Evolutionary conservation across 2,797 vertebrate genomes (phyloP).

Genomic region (Anas georgica): DNA sequence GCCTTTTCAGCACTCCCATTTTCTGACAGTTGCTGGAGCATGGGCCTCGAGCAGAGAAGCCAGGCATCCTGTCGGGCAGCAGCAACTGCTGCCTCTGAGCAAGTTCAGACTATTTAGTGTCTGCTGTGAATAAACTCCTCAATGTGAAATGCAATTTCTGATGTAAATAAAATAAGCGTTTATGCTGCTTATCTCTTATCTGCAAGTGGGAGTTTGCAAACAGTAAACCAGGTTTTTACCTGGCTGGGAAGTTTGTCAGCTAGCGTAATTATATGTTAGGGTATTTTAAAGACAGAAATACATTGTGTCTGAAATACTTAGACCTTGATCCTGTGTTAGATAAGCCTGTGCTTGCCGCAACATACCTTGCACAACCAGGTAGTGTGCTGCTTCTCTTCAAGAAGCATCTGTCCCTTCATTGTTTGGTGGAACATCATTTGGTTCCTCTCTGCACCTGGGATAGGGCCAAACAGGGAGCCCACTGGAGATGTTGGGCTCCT

Average conservation of each 20-base stretch:
- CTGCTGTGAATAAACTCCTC: constrained; percentile 47
- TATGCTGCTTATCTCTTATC: constrained; percentile 53
- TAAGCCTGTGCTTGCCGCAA: constrained; percentile 45
- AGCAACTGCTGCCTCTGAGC: constrained; percentile 1
- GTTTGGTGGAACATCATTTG: constrained; percentile 10
- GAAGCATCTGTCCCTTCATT: constrained; percentile 11
- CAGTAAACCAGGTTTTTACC: constrained; percentile 63
- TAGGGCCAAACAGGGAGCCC: neutral
- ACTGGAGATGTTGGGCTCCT: neutral
- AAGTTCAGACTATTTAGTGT: constrained; percentile 46
- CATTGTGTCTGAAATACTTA: constrained; percentile 50
- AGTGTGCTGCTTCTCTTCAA: neutral
- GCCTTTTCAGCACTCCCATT: neutral
- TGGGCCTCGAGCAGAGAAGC: neutral
- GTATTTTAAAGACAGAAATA: constrained; percentile 51
- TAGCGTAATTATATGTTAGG: constrained; percentile 52
- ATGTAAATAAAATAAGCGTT: constrained; percentile 66
- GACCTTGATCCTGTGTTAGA: constrained; percentile 50
- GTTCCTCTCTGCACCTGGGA: neutral
- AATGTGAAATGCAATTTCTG: constrained; percentile 42
- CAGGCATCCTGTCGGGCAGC: neutral
- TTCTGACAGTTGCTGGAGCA: neutral
- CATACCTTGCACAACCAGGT: constrained; percentile 15
- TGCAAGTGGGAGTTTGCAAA: constrained; percentile 48
- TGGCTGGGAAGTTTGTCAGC: constrained; percentile 53